Evolutionary conservation across 2,113 vertebrate species (phyloP), one percentile per base, ranked within the genome.

Genomic region (Protomyctophum bolini): DNA sequence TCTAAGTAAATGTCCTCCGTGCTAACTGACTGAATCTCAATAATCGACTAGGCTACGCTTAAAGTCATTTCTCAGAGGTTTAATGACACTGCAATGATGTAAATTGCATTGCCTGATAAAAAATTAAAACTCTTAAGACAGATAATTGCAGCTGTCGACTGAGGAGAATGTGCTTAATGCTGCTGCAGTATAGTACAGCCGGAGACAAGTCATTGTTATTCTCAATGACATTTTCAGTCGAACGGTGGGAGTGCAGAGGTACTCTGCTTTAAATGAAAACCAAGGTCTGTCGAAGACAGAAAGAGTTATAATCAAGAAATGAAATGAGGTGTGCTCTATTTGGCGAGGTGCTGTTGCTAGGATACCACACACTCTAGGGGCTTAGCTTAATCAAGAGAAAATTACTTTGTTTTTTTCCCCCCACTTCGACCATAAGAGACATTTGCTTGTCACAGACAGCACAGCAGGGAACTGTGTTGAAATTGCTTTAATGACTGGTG

Each of bases 321-420:
- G 70, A 74, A 89, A 57, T 72, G 78, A 86, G 77, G 63, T 78
- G 55, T 75, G 75, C 50, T n/a, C 47, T 64, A 33, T 76, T 80
- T 29, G 66, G 55, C 61, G 68, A 77, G 72, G 76, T 76, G 66
- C 64, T 66, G 87, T 89, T 89, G 86, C 87, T 86, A 88, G 81
- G 85, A 86, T 84, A 90, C 88, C 41, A 41, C 55, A 63, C 3
- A 50, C 56, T 75, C 60, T 9, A 6, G 68, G 79, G 78, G 55
- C 69, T 70, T 66, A 52, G 75, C 57, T 86, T 72, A 87, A 86
- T 86, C 70, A 88, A 79, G 61, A 68, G 75, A 72, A 75, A 84
- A 78, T 72, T n/a, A 66, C 58, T 69, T 70, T 82, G 77, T 84
- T 83, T 76, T 80, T 78, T 41, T 59, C 58, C 73, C 68, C 64